Base-by-base conservation (phyloP, 1,140 invertebrate genomes). In the Eriocheir sinensis region DNA sequence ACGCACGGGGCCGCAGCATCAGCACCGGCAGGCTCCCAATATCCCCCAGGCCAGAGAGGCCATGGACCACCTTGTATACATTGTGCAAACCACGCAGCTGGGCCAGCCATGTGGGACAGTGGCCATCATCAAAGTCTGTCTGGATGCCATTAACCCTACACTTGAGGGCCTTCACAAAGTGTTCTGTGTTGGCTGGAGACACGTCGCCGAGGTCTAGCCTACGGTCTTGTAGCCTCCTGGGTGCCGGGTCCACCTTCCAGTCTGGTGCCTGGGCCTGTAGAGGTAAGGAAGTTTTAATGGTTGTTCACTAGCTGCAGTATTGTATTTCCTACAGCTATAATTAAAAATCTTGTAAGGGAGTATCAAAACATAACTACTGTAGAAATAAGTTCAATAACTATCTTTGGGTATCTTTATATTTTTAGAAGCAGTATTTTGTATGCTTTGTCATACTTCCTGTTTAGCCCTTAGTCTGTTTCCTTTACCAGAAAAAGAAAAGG, bases 51-150 rank as follows among this genome's bases (percentile, higher is more conserved):
- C 81, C 94, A 81, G 96, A 96, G 95, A 97, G 96, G 81, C 97
- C 97, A 91, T 97, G 97, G 15, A 98, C 97, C 17, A 97, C 97
- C 95, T 97, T 96, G 93, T 97, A 97, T 15, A 98, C 97, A 96
- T 98, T 98, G 95, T 98, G 97, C 89, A 97, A 97, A 27, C 98
- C 98, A 41, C 97, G 95, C 34, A 98, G 96, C 96, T 98, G 98
- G 95, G 98, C 98, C 81, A 96, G 97, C 98, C 98, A 98, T 0
- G 98, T 98, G 0, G 98, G 98, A 96, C 98, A 98, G 95, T 98
- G 98, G 0, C 98, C 98, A 97, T 98, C 98, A 96, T 98, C 98
- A 97, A 98, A 98, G 96, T 98, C 98, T 3, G 97, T 97, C 96
- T 97, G 96, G 81, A 95, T 95, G 17, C 92, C 95, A 91, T 93